Base-by-base conservation (phyloP, 2,797 vertebrate genomes). In the Nyctalus aviator region DNA sequence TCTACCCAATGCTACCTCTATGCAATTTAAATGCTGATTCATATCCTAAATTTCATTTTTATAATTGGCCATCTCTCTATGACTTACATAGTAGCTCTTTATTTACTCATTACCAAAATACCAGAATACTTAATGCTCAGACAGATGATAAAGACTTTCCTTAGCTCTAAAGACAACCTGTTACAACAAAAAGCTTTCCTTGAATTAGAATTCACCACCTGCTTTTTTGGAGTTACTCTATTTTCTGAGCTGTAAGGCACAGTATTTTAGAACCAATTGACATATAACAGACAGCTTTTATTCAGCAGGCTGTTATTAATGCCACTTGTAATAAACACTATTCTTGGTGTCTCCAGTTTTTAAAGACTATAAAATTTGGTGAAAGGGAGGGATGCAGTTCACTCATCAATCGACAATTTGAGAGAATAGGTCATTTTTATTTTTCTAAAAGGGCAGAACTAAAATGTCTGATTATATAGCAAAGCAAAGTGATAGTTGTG, bases 41-140 rank as follows among this genome's bases (percentile, higher is more conserved):
- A 21, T 92, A 77, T 89, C 53, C 37, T 94, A 78, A 62, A 66
- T 91, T 86, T 82, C 91, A 78, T 86, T 84, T 95, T 94, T 96
- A 8, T 73, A 88, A 93, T 64, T 81, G 59, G 27, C 76, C 32
- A 76, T 85, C 79, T 41, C 68, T 91, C 76, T 94, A 89, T 53
- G 85, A 68, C 89, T 91, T 94, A 95, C 55, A 89, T 64, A 77
- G 84, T 90, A 86, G 41, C 78, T 88, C 75, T 94, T 94, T 93
- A 95, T 95, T 94, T 95, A 78, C 77, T 32, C 72, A 48, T 91
- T 97, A 94, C 95, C 64, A 72, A 94, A 96, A 94, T 95, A 84
- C 64, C 66, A 83, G 81, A 96, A 66, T n/a, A 86, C 77, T 57
- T 37, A 95, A 88, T 95, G 90, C 53, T 96, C 57, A 85, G 55